These are phyloP conservation scores for Lineus longissimus DNA, from an alignment of 1,140 invertebrate species.

Conservation along the genomic window DNA sequence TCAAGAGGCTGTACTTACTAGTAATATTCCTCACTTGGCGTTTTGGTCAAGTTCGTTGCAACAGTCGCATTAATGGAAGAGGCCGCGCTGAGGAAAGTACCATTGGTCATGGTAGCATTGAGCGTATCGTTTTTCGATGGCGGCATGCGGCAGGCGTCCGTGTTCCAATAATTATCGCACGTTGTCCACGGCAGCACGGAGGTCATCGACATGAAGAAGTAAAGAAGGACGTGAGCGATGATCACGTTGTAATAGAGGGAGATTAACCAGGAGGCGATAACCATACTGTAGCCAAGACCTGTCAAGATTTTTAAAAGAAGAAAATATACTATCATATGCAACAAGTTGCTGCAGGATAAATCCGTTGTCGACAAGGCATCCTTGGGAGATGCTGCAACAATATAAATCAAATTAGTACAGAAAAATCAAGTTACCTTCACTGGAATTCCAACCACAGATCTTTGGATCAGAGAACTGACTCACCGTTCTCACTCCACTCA, in stretches of 20 bases:
- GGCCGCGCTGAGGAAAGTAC: not conserved
- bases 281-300: conserved; percentile 80
- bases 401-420: no score
- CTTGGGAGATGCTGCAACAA: no score
- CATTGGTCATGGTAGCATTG: not conserved
- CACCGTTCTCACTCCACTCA: no score
- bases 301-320: no score
- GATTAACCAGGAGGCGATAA: conserved; percentile 76
- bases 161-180: conserved; percentile 57
- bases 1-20: conserved; percentile 19
- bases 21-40: conserved; percentile 38
- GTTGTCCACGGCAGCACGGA: conserved; percentile 53
- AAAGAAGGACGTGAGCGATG: conserved; percentile 52
- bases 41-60: conserved; percentile 37
- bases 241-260: conserved; percentile 61
- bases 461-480: no score
- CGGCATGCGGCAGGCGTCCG: conserved; percentile 27
- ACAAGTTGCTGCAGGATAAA: no score
- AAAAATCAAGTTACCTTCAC: no score
- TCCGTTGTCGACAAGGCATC: no score
- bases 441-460: no score
- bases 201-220: conserved; percentile 48
- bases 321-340: no score
- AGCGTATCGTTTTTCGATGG: not conserved
- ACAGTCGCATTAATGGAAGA: not conserved